Conservation (phyloP, 2,797 vertebrate species). For the Calcarius lapponicus region DNA sequence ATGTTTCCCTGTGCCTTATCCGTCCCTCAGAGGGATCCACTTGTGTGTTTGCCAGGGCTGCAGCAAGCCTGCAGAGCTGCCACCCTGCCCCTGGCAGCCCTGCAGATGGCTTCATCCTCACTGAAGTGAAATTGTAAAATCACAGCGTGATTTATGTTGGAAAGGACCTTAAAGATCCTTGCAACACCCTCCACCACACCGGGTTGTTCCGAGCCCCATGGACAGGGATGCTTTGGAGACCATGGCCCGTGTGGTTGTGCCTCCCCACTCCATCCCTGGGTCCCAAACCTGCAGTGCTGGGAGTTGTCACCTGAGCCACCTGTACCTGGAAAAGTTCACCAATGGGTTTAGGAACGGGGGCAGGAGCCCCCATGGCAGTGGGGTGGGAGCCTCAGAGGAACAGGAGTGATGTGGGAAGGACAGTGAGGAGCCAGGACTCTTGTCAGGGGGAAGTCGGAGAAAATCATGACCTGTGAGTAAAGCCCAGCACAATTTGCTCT, state of each 20-base stretch:
- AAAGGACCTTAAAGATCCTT: neutral
- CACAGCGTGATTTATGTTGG: neutral
- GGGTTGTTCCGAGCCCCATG: neutral
- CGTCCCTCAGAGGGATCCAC: neutral
- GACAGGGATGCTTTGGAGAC: neutral
- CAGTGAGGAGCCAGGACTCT: fast-evolving
- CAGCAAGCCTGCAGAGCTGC: neutral
- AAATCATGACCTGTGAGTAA: neutral
- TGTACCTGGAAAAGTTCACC: fast-evolving
- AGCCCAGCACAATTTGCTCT: neutral
- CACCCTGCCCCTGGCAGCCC: neutral
- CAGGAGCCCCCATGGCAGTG: neutral
- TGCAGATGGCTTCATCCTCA: neutral
- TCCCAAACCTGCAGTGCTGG: neutral
- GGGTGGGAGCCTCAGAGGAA: neutral
- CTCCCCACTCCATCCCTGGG: neutral
- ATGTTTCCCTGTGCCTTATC: neutral
- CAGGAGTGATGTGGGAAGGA: neutral
- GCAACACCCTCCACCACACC: neutral
- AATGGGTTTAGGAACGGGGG: neutral
- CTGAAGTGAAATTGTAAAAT: fast-evolving
- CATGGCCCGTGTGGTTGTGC: fast-evolving
- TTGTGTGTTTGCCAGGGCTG: neutral
- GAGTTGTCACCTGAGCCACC: neutral
- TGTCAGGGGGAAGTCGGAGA: neutral